phyloP scores from a whole-genome alignment of 2,113 vertebrate genomes.

The Lepus americanus region DNA sequence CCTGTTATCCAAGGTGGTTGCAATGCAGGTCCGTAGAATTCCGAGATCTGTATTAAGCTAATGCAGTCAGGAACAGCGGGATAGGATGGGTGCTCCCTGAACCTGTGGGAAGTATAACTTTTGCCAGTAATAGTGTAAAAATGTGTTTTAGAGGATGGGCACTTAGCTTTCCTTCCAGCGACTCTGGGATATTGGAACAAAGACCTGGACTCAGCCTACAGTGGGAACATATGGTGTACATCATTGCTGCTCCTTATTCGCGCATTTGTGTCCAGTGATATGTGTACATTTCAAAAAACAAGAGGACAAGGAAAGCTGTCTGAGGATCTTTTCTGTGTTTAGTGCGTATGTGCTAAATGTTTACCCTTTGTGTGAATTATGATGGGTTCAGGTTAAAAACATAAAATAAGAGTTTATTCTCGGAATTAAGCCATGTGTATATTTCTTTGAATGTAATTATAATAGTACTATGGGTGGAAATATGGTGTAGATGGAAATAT shows the following conservation, averaged over 20 bases:
- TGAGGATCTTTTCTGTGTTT: background rate
- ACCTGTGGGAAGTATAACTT: conserved; percentile 72
- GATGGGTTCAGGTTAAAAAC: background rate
- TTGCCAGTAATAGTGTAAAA: conserved; percentile 45
- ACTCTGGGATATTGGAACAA: conserved; percentile 63
- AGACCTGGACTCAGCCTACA: conserved; percentile 51
- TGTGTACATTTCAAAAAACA: background rate
- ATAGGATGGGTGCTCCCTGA: background rate
- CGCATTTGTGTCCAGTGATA: conserved; percentile 32
- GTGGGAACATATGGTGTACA: conserved; percentile 38
- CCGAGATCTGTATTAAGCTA: background rate
- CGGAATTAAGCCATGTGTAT: background rate
- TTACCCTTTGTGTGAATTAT: background rate
- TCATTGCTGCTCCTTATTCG: conserved; percentile 53
- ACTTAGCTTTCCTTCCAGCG: background rate
- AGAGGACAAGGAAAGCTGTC: background rate
- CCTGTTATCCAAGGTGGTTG: conserved; percentile 52
- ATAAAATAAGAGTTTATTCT: conserved; percentile 46
- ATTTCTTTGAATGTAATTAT: conserved; percentile 44
- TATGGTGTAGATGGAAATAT: background rate
- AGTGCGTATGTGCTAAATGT: background rate
- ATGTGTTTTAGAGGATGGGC: background rate
- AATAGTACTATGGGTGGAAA: conserved; percentile 38
- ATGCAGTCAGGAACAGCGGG: background rate
- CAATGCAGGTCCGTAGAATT: conserved; percentile 63